phyloP scores from a whole-genome alignment of 2,888 invertebrate species.

The Mimas tiliae region DNA sequence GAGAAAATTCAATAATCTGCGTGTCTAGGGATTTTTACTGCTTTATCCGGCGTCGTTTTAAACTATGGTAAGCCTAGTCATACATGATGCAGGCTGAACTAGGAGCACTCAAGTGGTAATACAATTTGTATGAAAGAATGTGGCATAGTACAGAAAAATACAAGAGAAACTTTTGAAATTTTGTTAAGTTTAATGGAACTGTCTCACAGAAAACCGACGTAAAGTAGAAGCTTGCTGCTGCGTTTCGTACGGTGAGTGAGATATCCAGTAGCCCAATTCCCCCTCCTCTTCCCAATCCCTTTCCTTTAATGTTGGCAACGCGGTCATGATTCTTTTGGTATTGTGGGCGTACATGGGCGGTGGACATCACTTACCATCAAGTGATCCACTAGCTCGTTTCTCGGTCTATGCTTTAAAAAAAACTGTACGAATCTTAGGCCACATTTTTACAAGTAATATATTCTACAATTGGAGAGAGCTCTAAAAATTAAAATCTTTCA shows the following conservation, averaged over 20 bases:
- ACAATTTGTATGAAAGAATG: slow-evolving; percentile 12
- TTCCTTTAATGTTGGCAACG: too few species aligned
- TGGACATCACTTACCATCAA: too few species aligned
- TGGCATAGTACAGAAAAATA: neutral
- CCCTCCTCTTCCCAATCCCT: too few species aligned
- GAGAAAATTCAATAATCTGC: too few species aligned
- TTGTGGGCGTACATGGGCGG: too few species aligned
- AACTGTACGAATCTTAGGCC: neutral
- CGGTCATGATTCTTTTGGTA: too few species aligned
- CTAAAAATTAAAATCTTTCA: neutral
- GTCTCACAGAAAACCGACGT: too few species aligned
- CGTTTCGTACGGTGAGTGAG: too few species aligned
- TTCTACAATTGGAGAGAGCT: neutral
- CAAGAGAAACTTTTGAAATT: neutral
- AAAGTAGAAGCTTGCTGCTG: too few species aligned
- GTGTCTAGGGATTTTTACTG: neutral
- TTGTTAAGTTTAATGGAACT: neutral
- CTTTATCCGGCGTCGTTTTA: neutral
- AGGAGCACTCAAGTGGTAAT: slow-evolving; percentile 4
- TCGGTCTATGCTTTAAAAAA: too few species aligned
- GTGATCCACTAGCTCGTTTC: too few species aligned
- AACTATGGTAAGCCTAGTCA: neutral
- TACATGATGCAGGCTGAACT: neutral
- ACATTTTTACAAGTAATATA: neutral
- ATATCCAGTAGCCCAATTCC: too few species aligned